Percentiles rank a stretch among this genome's conserved stretches.
phyloP scores from a whole-genome alignment of 2,888 invertebrate species.

The Tenthredo amoena region DNA sequence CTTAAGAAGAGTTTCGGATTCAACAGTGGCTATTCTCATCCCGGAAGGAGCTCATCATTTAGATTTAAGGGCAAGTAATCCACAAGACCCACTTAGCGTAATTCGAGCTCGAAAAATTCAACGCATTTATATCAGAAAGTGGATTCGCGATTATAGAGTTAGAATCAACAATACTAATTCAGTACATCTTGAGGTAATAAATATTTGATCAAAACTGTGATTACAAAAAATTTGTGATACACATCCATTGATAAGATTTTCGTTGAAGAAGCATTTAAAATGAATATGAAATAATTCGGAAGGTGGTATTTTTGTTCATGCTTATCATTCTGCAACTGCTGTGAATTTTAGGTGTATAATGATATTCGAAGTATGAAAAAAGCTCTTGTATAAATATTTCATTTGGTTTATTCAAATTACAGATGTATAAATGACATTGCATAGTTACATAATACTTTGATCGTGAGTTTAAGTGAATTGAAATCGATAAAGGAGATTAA shows the following conservation, averaged over 20 bases:
- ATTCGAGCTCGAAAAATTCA: slow-evolving; percentile 83
- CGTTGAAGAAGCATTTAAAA: not conserved
- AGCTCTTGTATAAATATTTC: not conserved
- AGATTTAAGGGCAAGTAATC: slow-evolving; percentile 85
- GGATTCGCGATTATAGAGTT: slow-evolving; percentile 78
- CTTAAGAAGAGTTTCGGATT: slow-evolving; percentile 83
- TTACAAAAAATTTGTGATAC: not conserved
- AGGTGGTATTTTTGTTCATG: not conserved
- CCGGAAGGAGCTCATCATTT: slow-evolving; percentile 93
- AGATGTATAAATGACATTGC: slow-evolving; percentile 18
- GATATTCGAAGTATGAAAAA: not conserved
- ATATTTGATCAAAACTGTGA: not conserved
- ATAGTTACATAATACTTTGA: slow-evolving; percentile 28
- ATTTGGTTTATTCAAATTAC: slow-evolving; percentile 28
- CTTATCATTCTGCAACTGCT: not conserved
- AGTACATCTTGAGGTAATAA: not conserved
- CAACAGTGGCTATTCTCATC: slow-evolving; percentile 86
- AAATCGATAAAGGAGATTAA: slow-evolving; percentile 29
- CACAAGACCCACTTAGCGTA: slow-evolving; percentile 85
- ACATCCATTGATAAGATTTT: not conserved
- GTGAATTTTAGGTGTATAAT: not conserved
- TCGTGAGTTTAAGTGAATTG: slow-evolving; percentile 21
- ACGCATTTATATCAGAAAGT: slow-evolving; percentile 81
- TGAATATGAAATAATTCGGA: not conserved
- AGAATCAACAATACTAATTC: not conserved